A percentile compares a stretch with the other conserved stretches of the same genome.
Conservation (phyloP, 2,113 vertebrate species). For the Montifringilla adamsi region DNA sequence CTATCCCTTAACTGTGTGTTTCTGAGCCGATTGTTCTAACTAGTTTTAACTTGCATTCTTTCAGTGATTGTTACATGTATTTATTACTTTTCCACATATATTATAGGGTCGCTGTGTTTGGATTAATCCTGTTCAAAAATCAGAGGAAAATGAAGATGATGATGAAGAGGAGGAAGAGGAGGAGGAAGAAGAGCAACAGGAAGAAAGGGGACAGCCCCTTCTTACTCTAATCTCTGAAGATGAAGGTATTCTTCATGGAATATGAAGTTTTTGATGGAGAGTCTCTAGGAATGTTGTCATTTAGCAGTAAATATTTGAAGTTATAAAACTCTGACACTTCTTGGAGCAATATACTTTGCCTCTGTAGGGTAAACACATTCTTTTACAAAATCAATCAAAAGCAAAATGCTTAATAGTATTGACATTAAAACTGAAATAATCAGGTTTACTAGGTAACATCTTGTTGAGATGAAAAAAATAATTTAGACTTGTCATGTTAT, state of each 20-base stretch:
- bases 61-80: not conserved
- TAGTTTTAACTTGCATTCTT: not conserved
- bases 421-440: not conserved
- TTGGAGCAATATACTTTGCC: not conserved
- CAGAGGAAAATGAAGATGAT: slow-evolving; percentile 68
- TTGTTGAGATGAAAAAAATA: not conserved
- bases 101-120: slow-evolving; percentile 89
- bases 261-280: too few relatives aligned
- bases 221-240: slow-evolving; percentile 91
- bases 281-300: not conserved
- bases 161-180: slow-evolving; percentile 73
- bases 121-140: slow-evolving; percentile 82
- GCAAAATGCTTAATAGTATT: not conserved
- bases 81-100: not conserved
- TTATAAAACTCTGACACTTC: not conserved
- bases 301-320: not conserved
- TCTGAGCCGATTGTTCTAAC: not conserved
- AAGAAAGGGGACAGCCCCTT: slow-evolving; percentile 88
- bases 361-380: not conserved
- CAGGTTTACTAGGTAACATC: not conserved
- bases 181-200: slow-evolving; percentile 78
- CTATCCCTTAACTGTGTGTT: not conserved
- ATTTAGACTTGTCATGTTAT: not conserved
- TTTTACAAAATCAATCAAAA: not conserved
- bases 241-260: slow-evolving; percentile 80